Base-by-base conservation (phyloP, 2,113 vertebrate genomes). In the Ceratotherium simum region DNA sequence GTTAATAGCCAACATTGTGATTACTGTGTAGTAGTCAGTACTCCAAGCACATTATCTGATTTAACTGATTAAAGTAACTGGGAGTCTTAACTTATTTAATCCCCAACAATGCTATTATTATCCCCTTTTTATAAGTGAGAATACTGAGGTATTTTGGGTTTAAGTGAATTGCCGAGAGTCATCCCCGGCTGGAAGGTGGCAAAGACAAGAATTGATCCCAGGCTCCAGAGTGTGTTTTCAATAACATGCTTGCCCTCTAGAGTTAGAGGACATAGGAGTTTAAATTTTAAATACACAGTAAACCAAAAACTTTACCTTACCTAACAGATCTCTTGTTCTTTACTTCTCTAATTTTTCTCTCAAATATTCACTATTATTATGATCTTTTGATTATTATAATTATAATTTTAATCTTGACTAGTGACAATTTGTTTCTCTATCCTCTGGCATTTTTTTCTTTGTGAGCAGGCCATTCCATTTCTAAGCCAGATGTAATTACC, bases 401-500 rank as follows among this genome's bases (percentile, higher is more conserved):
- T 73, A 31, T 80, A 80, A 58, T 70, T 82, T 51, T 64, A 51
- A 46, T 31, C 31, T 95, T 42, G n/a, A 33, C 31, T 72, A 56
- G 46, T 48, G 4, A 0, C n/a, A 36, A 46, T 70, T 62, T 64
- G 62, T 81, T 94, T 73, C 65, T 51, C 20, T 13, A 64, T 54
- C n/a, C 46, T 39, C 54, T 94, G 33, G 39, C n/a, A 39, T 70
- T 79, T 70, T 81, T 64, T 81, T 56, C n/a, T 64, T 64, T 54
- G 51, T 73, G 64, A 64, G 46, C 85, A 89, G 93, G 85, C 23
- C 76, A 89, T 73, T 72, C 42, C 20, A 39, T 64, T 62, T 42
- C 46, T 89, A 95, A 95, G 46, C 85, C 93, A 82, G 67, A 42
- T 82, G 46, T 95, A 78, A 89, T 89, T 51, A 73, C 85, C 76